Evolutionary conservation across 1,140 invertebrate genomes (phyloP), one percentile per base, ranked within the genome.

Genomic region (Tachypleus tridentatus): DNA sequence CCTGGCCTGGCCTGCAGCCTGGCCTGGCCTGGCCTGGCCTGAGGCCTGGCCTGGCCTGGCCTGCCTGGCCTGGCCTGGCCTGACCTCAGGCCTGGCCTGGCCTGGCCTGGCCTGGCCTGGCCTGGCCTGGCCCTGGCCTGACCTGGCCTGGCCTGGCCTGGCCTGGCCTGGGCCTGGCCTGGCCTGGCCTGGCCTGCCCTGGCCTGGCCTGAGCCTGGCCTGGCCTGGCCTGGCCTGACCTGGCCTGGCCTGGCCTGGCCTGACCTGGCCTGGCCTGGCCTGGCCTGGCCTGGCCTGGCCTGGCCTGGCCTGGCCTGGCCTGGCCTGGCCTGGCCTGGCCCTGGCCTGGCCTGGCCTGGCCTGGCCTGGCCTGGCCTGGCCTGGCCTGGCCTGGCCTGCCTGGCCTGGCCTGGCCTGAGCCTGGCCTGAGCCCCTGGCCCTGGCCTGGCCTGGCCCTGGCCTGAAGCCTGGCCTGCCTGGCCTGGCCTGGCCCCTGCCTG

Each of bases 81-180:
- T n/a, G n/a, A n/a, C n/a, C n/a, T n/a, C 57, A 65, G 60, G 61
- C 69, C 69, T 70, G 68, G 69, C 69, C 69, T 70, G 65, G 61
- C 69, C 69, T 70, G 65, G 61, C 69, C 69, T 70, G 68, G 69
- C 69, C 69, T 64, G 51, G 67, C 66, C 11, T 54, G 57, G 66
- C n/a, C n/a, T n/a, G n/a, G n/a, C n/a, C n/a, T n/a, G n/a, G n/a
- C n/a, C n/a, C n/a, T n/a, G n/a, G n/a, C 67, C 58, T 61, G 69
- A 65, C 69, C 69, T 70, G 69, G 69, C 66, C 65, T 67, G 58
- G 58, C 69, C 69, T 70, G 54, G 61, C 69, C 65, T 58, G 60
- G 69, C 69, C 69, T 70, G 60, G 64, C 69, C 69, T 70, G 50
- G 11, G 47, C 61, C 7, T 8, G 61, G 61, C 61, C 61, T 62